Conservation (phyloP, 2,113 vertebrate genomes). For the cattle (Bos taurus) region DNA sequence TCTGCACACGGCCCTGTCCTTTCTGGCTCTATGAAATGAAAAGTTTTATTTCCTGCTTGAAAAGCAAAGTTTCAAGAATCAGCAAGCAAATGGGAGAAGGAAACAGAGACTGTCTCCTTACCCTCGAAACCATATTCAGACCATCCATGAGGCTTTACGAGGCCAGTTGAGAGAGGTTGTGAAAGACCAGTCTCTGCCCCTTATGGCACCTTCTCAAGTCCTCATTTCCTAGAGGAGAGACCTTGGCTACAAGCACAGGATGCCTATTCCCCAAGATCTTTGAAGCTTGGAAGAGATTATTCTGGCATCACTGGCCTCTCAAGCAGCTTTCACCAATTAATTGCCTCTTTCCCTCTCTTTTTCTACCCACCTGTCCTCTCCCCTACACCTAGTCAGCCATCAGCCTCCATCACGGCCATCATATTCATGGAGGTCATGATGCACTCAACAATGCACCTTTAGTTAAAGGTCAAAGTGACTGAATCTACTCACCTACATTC, state of each 20-base stretch:
- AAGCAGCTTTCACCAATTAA: background rate
- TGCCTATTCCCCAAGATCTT: background rate
- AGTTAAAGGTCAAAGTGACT: background rate
- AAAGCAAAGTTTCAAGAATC: background rate
- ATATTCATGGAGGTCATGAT: background rate
- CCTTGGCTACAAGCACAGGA: background rate
- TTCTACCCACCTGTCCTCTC: background rate
- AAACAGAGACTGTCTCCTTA: background rate
- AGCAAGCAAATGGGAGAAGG: background rate
- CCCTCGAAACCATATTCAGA: background rate
- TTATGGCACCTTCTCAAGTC: background rate
- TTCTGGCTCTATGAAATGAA: background rate
- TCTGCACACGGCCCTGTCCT: fast-evolving
- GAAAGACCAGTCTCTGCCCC: background rate
- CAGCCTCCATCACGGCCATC: background rate
- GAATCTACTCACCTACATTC: background rate
- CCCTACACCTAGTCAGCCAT: background rate
- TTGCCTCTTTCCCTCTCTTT: background rate
- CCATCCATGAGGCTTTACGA: background rate
- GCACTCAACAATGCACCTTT: background rate
- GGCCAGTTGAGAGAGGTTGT: background rate
- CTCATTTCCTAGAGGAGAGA: background rate
- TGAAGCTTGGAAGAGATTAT: background rate
- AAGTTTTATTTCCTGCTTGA: background rate
- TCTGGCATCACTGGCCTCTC: background rate